Evolutionary conservation across 1,140 invertebrate genomes (phyloP), one percentile per base, ranked within the genome.

Genomic region (Eubasilissa regina): DNA sequence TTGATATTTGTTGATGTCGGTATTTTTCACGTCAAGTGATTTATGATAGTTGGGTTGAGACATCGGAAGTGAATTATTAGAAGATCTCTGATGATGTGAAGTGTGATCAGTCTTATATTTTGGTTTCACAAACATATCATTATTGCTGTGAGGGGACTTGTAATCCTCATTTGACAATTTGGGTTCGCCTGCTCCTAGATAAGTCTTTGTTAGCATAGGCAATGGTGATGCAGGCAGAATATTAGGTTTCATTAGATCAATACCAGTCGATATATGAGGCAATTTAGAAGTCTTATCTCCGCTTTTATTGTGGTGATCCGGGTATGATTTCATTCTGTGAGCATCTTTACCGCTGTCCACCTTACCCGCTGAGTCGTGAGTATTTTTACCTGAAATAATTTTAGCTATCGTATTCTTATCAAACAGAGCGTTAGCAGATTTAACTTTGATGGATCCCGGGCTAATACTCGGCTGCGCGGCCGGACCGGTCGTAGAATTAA

Each of bases 61-160:
- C 15, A 21, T 13, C 12, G 56, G 15, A 3, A 35, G 17, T 8
- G 35, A 15, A 21, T 55, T 12, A 35, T 43, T 58, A 19, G 62
- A 70, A 44, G 66, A 43, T 43, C 70, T 3, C 19, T 74, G 70
- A 56, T 74, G 70, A 19, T 78, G 76, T n/a, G 62, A 21, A 15
- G 53, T 58, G 75, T 79, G 64, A 51, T 82, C 81, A 74, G 64
- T 77, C 70, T 82, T 82, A 58, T 77, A 74, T 47, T 70, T 64
- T 60, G 81, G 81, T 74, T 82, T 82, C 6, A 74, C 68, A 78
- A 82, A 82, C 21, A 79, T 58, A 73, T 81, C 80, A 21, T 74
- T 56, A 68, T 58, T 44, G 12, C 44, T 12, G n/a, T 9, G 48
- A 0, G 72, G 35, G 1, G 66, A 43, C 72, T 81, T 80, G 19